Evolutionary conservation across 2,888 invertebrate species (phyloP).

Genomic region (Cordilura impudica): DNA sequence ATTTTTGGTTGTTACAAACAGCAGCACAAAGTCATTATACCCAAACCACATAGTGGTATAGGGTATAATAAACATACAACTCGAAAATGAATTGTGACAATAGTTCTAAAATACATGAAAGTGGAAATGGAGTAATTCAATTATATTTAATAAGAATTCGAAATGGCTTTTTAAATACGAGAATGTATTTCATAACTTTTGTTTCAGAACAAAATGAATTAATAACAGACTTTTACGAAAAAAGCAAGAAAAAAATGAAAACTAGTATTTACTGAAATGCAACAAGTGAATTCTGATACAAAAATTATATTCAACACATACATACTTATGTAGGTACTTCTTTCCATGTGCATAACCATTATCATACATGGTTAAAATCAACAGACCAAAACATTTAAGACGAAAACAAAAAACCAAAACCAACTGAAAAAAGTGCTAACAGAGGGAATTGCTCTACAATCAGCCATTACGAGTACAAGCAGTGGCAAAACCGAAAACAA

Average conservation of each 20-base stretch:
- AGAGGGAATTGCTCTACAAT: conserved; percentile 36
- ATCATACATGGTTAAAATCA: conserved; percentile 13
- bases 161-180: too few species aligned
- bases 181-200: conserved; percentile 18
- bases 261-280: conserved; percentile 50
- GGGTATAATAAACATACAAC: too few species aligned
- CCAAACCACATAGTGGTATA: too few species aligned
- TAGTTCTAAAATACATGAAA: too few species aligned
- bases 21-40: too few species aligned
- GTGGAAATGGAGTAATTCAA: too few species aligned
- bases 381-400: conserved; percentile 58
- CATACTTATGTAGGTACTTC: background rate
- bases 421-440: conserved; percentile 4
- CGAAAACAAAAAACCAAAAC: conserved; percentile 28
- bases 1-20: too few species aligned
- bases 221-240: conserved; percentile 19
- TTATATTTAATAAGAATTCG: too few species aligned
- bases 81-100: too few species aligned
- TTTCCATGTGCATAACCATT: background rate
- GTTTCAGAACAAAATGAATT: conserved; percentile 16
- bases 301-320: conserved; percentile 3
- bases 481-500: conserved; percentile 58
- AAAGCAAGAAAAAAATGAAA: conserved; percentile 37
- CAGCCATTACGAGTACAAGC: background rate
- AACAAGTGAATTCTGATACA: conserved; percentile 59